phyloP scores from a whole-genome alignment of 2,113 vertebrate genomes.

The Gopherus flavomarginatus region DNA sequence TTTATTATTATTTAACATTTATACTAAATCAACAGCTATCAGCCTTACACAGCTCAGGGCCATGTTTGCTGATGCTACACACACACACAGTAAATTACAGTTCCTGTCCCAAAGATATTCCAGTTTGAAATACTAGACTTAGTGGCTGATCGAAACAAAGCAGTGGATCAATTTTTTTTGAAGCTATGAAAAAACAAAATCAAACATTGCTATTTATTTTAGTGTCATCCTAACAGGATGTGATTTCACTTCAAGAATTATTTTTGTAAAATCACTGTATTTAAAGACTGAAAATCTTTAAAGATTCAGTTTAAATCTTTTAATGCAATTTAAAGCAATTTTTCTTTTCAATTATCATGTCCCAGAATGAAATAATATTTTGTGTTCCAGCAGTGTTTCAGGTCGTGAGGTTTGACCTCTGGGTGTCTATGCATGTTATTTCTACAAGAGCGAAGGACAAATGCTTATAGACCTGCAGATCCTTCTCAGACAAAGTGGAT shows the following conservation, averaged over 20 bases:
- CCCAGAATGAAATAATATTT: background rate
- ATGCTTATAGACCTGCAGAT: constrained; percentile 26
- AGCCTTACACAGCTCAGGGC: background rate
- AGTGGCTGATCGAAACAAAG: background rate
- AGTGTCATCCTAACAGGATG: background rate
- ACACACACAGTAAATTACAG: background rate
- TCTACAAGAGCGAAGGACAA: background rate
- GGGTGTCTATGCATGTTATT: constrained; percentile 18
- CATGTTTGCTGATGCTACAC: background rate
- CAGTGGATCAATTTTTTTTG: background rate
- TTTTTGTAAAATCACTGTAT: background rate
- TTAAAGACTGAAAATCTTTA: no score
- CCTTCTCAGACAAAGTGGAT: constrained; percentile 47
- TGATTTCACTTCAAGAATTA: background rate
- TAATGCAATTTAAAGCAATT: background rate
- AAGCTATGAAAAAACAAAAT: background rate
- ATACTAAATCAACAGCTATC: background rate
- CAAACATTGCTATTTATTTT: background rate
- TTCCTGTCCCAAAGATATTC: background rate
- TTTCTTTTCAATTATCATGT: background rate
- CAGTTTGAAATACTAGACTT: background rate
- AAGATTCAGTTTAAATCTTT: no score
- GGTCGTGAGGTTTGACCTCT: background rate
- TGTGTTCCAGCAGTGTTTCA: background rate
- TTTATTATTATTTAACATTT: background rate